These are phyloP conservation scores for Chrysocyon brachyurus DNA, from an alignment of 2,797 vertebrate species.

Conservation along the genomic window DNA sequence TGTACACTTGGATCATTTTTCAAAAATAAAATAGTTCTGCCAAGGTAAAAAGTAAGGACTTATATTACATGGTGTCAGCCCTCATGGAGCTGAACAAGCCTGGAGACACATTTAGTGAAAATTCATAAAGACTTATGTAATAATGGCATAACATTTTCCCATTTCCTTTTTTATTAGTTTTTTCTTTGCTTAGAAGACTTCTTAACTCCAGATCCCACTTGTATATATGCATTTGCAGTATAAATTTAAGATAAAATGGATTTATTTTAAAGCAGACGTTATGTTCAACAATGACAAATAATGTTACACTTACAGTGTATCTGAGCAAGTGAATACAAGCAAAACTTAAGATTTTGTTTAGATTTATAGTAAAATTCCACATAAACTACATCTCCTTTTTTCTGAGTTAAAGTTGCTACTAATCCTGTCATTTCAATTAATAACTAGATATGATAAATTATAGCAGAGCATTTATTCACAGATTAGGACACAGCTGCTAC, in stretches of 20 bases:
- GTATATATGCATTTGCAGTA: neutral
- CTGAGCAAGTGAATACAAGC: neutral
- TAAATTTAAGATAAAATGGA: neutral
- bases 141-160: neutral
- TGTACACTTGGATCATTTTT: neutral
- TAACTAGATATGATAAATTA: neutral
- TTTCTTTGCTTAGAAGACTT: neutral
- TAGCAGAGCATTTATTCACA: neutral
- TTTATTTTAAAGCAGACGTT: neutral
- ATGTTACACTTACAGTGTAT: neutral
- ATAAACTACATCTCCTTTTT: neutral
- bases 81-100: neutral
- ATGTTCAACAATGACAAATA: neutral
- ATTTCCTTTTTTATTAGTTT: neutral
- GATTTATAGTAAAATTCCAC: neutral
- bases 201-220: neutral
- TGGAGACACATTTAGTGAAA: neutral
- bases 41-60: neutral
- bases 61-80: neutral
- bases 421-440: neutral
- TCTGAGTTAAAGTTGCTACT: neutral
- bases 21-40: neutral
- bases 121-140: neutral
- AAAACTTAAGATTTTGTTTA: neutral
- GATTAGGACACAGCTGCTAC: neutral